Evolutionary conservation across 2,888 invertebrate species (phyloP).

Genomic region (Drosophila algonquin): DNA sequence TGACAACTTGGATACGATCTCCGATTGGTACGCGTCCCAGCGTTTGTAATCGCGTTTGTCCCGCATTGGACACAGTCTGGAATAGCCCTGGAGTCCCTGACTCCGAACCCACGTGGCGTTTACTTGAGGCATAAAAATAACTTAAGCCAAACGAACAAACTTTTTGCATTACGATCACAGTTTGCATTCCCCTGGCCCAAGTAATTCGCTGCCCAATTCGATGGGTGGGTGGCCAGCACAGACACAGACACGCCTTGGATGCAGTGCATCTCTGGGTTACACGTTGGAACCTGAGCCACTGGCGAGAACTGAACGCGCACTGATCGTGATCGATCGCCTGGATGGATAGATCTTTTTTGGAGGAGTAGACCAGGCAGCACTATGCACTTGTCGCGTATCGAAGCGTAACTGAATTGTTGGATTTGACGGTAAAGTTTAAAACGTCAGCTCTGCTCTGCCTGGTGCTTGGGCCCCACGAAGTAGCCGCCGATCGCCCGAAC

Average conservation of each 20-base stretch:
- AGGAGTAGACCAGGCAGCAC: constrained; percentile 26
- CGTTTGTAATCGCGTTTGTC: constrained; percentile 9
- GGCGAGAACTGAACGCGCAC: neutral
- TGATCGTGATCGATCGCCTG: constrained; percentile 5
- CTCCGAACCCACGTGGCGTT: constrained; percentile 67
- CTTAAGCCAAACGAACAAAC: constrained; percentile 85
- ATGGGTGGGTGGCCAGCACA: constrained; percentile 1
- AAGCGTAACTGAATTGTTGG: constrained; percentile 81
- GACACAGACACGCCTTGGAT: constrained; percentile 6
- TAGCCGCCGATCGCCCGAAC: constrained; percentile 38
- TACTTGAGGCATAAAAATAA: constrained; percentile 82
- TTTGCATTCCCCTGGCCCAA: constrained; percentile 84
- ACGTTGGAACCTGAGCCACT: constrained; percentile 17
- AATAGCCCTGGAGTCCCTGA: neutral
- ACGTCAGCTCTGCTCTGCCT: constrained; percentile 66
- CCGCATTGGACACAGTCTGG: constrained; percentile 1
- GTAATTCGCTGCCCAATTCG: constrained; percentile 81
- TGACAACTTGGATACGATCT: constrained; percentile 29
- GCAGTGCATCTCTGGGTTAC: constrained; percentile 4
- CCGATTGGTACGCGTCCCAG: neutral
- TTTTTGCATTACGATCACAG: constrained; percentile 78
- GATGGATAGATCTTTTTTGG: constrained; percentile 3
- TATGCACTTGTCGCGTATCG: constrained; percentile 83
- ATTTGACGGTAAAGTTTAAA: constrained; percentile 82
- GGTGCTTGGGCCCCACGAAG: constrained; percentile 43